Evolutionary conservation across 2,113 vertebrate genomes (phyloP).

Genomic region (Pterocles orientalis): DNA sequence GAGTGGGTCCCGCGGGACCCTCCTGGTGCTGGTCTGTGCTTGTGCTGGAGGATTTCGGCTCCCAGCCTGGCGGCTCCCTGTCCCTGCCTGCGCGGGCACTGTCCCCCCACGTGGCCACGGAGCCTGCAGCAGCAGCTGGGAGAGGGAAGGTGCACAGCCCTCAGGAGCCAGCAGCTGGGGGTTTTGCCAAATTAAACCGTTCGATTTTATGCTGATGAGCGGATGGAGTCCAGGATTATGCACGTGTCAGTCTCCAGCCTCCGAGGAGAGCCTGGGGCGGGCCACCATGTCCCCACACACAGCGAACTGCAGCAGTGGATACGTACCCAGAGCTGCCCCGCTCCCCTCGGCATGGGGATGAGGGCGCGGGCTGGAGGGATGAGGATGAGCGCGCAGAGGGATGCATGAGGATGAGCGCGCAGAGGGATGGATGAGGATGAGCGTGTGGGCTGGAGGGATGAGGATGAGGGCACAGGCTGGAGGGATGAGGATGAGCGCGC

Average conservation of each 20-base stretch:
- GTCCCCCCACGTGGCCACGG: accelerated
- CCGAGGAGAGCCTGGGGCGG: neutral
- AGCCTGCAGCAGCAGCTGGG: neutral
- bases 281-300: neutral
- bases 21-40: too few relatives aligned
- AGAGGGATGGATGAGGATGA: too few relatives aligned
- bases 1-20: too few relatives aligned
- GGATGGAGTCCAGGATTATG: neutral
- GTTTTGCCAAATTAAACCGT: neutral
- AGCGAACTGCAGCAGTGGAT: neutral
- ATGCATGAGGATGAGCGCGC: too few relatives aligned
- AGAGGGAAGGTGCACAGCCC: neutral
- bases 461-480: too few relatives aligned
- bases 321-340: neutral
- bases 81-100: neutral
- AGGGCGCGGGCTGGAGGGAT: too few relatives aligned
- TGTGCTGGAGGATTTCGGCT: neutral
- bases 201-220: neutral
- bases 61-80: neutral
- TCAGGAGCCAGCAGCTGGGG: neutral
- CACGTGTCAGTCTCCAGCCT: neutral
- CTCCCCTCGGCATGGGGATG: too few relatives aligned
- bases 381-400: too few relatives aligned
- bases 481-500: too few relatives aligned
- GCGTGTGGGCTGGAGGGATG: too few relatives aligned